phyloP scores from a whole-genome alignment of 2,888 invertebrate genomes.

The Sialis lutaria region DNA sequence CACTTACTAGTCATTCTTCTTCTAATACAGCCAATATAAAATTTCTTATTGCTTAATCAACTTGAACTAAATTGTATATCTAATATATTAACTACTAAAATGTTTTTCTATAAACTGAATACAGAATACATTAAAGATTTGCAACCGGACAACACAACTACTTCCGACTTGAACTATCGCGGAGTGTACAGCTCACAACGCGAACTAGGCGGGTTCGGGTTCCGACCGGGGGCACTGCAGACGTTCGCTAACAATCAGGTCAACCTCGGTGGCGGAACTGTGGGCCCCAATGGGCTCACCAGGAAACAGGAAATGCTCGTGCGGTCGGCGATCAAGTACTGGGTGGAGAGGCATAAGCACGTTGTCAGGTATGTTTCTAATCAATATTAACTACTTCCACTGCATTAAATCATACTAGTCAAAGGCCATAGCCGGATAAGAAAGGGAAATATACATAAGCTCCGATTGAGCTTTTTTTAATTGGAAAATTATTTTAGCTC shows the following conservation, averaged over 20 bases:
- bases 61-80: no score
- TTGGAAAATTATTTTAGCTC: no score
- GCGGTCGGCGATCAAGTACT: slow-evolving; percentile 73
- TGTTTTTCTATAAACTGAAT: no score
- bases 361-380: slow-evolving; percentile 50
- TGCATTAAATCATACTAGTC: no score
- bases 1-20: no score
- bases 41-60: no score
- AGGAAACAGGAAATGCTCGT: slow-evolving; percentile 74
- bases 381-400: no score
- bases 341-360: slow-evolving; percentile 80
- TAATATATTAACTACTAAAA: no score
- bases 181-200: slow-evolving; percentile 62
- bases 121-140: slow-evolving; percentile 27
- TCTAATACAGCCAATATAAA: no score
- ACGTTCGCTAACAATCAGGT: slow-evolving; percentile 29
- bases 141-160: slow-evolving; percentile 27
- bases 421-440: no score
- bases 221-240: slow-evolving; percentile 49
- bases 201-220: slow-evolving; percentile 53
- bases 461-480: no score
- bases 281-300: slow-evolving; percentile 62
- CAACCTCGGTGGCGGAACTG: slow-evolving; percentile 25
- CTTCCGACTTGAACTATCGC: slow-evolving; percentile 44
- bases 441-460: no score